A percentile compares a stretch with the other conserved stretches of the same genome.
Conservation (phyloP, 2,888 invertebrate species). For the Schrankia costaestrigalis region DNA sequence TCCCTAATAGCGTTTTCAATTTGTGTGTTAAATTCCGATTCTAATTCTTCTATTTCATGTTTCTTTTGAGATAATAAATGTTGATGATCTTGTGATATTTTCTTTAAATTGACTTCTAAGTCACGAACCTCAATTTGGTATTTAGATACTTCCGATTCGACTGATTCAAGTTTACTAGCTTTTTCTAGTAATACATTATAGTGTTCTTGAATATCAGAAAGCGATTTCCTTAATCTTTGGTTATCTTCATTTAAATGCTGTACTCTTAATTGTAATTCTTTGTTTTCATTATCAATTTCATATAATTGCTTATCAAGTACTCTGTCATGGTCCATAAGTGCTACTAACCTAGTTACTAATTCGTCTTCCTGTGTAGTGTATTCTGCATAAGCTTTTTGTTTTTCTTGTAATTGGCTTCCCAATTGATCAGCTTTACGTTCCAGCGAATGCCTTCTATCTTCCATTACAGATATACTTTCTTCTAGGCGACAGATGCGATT, state of each 20-base stretch:
- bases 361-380: conserved; percentile 83
- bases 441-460: conserved; percentile 80
- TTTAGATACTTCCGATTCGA: conserved; percentile 51
- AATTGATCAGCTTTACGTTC: conserved; percentile 83
- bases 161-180: conserved; percentile 51
- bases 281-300: conserved; percentile 79
- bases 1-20: conserved; percentile 71
- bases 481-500: conserved; percentile 83
- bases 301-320: conserved; percentile 83
- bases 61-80: conserved; percentile 64
- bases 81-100: conserved; percentile 57
- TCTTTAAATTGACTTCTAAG: conserved; percentile 68
- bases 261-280: conserved; percentile 77
- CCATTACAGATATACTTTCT: conserved; percentile 82
- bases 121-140: conserved; percentile 60
- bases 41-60: conserved; percentile 66
- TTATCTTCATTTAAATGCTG: conserved; percentile 75
- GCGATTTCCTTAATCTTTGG: conserved; percentile 65
- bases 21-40: conserved; percentile 69
- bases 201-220: conserved; percentile 67
- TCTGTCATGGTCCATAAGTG: conserved; percentile 83
- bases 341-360: conserved; percentile 81
- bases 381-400: conserved; percentile 80
- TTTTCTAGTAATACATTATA: conserved; percentile 55
- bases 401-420: conserved; percentile 80